Conservation (phyloP, 2,113 vertebrate species). For the Gobiocypris rarus region DNA sequence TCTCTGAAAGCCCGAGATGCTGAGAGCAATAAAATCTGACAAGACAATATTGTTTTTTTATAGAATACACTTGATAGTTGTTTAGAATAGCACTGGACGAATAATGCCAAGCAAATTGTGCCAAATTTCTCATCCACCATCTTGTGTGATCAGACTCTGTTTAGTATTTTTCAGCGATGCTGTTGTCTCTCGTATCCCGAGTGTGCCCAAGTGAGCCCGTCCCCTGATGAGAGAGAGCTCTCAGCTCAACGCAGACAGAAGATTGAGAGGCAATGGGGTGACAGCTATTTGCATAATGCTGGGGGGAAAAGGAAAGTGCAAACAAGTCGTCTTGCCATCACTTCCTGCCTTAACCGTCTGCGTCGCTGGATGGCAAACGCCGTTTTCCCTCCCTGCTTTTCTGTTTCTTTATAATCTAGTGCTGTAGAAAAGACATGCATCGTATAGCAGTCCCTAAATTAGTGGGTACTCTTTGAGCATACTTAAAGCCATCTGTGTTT, state of each 20-base stretch:
- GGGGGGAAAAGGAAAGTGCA: slow-evolving; percentile 59
- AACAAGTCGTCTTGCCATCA: slow-evolving; percentile 58
- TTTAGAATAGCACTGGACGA: slow-evolving; percentile 20
- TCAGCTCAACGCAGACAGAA: slow-evolving; percentile 61
- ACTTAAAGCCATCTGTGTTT: slow-evolving; percentile 56
- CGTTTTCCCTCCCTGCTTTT: slow-evolving; percentile 23
- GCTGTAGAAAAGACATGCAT: slow-evolving; percentile 46
- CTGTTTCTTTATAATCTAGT: slow-evolving; percentile 43
- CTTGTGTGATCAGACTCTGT: slow-evolving; percentile 31
- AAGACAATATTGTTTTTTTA: slow-evolving; percentile 26
- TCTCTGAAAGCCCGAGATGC: background rate
- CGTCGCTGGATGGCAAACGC: slow-evolving; percentile 34
- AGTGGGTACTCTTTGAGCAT: slow-evolving; percentile 48
- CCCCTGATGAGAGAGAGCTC: slow-evolving; percentile 53
- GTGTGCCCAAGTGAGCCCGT: slow-evolving; percentile 38
- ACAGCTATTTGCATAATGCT: slow-evolving; percentile 69
- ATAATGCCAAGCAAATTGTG: background rate
- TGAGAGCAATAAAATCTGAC: slow-evolving; percentile 1
- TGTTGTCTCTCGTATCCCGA: slow-evolving; percentile 55
- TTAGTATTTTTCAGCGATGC: slow-evolving; percentile 29
- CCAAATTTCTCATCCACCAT: slow-evolving; percentile 31
- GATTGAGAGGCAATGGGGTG: slow-evolving; percentile 60
- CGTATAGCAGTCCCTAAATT: slow-evolving; percentile 49
- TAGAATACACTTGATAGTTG: slow-evolving; percentile 1
- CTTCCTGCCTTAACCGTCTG: slow-evolving; percentile 43